Percentiles rank a stretch among this genome's conserved stretches.
phyloP scores from a whole-genome alignment of 2,797 vertebrate species.

The Cossypha caffra region DNA sequence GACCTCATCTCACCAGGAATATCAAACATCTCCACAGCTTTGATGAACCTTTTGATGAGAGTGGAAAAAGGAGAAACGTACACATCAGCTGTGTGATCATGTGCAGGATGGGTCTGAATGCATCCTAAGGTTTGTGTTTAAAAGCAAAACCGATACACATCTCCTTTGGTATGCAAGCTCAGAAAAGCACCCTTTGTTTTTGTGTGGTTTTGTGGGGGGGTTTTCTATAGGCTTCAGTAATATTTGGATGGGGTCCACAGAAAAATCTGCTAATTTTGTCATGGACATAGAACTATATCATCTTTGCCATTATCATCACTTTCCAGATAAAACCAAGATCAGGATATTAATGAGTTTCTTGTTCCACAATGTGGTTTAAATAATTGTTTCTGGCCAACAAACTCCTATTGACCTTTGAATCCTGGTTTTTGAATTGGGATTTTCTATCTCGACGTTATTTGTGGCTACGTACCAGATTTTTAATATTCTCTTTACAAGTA shows the following conservation, averaged over 20 bases:
- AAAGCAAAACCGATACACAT: not conserved
- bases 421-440: not conserved
- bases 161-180: not conserved
- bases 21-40: slow-evolving; percentile 50
- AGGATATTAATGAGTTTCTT: not conserved
- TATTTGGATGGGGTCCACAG: not conserved
- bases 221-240: not conserved
- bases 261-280: not conserved
- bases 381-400: not conserved
- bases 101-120: not conserved
- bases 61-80: not conserved
- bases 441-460: not conserved
- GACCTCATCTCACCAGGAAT: slow-evolving; percentile 5
- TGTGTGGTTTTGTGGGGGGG: not conserved
- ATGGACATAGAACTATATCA: not conserved
- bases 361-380: not conserved
- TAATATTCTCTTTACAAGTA: not conserved
- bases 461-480: not conserved
- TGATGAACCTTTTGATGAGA: slow-evolving; percentile 29
- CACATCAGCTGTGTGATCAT: not conserved
- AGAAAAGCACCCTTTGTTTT: not conserved
- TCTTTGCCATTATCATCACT: not conserved
- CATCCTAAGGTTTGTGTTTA: not conserved
- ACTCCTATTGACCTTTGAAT: not conserved
- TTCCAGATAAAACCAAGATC: not conserved